Conservation (phyloP, 2,113 vertebrate genomes). For the Sus scrofa region DNA sequence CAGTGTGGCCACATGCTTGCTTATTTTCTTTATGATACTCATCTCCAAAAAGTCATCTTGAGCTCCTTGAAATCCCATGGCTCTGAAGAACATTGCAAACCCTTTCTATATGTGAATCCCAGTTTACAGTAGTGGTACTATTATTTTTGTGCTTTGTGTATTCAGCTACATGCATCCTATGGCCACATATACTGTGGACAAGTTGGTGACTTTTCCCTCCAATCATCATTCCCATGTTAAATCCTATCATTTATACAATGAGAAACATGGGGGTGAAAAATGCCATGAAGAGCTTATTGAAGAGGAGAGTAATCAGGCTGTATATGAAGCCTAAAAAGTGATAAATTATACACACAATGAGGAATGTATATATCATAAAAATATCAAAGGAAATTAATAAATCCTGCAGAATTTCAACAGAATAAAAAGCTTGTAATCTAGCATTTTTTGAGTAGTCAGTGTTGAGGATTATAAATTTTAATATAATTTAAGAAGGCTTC, state of each 20-base stretch:
- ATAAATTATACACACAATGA: not conserved
- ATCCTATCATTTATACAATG: slow-evolving; percentile 80
- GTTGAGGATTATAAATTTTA: too few species aligned
- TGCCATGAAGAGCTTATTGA: slow-evolving; percentile 59
- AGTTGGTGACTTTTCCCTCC: slow-evolving; percentile 77
- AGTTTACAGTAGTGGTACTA: too few species aligned
- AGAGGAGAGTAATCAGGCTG: not conserved
- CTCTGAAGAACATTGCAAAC: not conserved
- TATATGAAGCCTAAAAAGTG: not conserved
- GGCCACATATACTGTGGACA: not conserved
- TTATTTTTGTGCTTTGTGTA: too few species aligned
- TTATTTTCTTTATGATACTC: slow-evolving; percentile 73
- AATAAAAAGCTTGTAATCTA: not conserved
- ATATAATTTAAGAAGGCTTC: not conserved
- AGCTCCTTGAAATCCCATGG: slow-evolving; percentile 37
- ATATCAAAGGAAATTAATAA: not conserved
- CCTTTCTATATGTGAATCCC: too few species aligned
- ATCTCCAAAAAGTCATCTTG: slow-evolving; percentile 67
- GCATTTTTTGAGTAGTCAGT: too few species aligned
- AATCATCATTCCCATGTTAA: slow-evolving; percentile 74
- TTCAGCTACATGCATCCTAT: too few species aligned
- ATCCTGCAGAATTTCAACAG: not conserved
- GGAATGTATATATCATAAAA: not conserved
- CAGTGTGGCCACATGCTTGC: slow-evolving; percentile 75
- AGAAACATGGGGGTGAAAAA: slow-evolving; percentile 79